phyloP scores from a whole-genome alignment of 2,888 invertebrate species.

The Sinohyriopsis cumingii region DNA sequence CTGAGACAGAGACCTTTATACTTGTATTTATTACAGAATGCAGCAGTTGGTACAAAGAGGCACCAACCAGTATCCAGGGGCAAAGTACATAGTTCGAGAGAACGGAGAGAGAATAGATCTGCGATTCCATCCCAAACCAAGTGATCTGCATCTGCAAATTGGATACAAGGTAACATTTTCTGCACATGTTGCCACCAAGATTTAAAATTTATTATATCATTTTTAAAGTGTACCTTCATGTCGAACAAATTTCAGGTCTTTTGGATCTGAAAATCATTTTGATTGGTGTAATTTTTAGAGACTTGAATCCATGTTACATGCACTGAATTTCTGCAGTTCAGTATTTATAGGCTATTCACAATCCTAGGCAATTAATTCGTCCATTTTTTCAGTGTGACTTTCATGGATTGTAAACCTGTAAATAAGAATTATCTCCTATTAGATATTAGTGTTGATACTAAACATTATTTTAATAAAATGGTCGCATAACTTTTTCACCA shows the following conservation, averaged over 20 bases:
- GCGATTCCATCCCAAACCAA: slow-evolving; percentile 94
- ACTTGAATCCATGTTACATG: no score
- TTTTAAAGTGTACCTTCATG: not conserved
- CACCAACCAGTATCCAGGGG: slow-evolving; percentile 98
- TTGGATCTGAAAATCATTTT: not conserved
- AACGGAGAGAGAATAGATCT: slow-evolving; percentile 99
- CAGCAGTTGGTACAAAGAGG: slow-evolving; percentile 95
- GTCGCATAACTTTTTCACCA: no score
- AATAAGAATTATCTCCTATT: no score
- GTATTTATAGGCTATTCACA: no score
- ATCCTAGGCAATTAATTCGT: no score
- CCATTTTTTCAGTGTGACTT: no score
- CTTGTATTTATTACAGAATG: slow-evolving; percentile 74
- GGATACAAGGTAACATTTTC: slow-evolving; percentile 67
- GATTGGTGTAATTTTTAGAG: not conserved
- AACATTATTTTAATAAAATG: no score
- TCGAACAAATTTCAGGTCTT: not conserved
- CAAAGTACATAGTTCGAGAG: slow-evolving; percentile 98
- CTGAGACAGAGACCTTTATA: no score
- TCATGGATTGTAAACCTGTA: no score
- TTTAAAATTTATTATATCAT: not conserved
- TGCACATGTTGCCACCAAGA: not conserved
- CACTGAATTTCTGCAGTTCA: no score
- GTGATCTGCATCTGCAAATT: slow-evolving; percentile 70
- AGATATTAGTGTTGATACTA: no score